phyloP scores from a whole-genome alignment of 1,140 invertebrate species.

The Drosophila biarmipes region DNA sequence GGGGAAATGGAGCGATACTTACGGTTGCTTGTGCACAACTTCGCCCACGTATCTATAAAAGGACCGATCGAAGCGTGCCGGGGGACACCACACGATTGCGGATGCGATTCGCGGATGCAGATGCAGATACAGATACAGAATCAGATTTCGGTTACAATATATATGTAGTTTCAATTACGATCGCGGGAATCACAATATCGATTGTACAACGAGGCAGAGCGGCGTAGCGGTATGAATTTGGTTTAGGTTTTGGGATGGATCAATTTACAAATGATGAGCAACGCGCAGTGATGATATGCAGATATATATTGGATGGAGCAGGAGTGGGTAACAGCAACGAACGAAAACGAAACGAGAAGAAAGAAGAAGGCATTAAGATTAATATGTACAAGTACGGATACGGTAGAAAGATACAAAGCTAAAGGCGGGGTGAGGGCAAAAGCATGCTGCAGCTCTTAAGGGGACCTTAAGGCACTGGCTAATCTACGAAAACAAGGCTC shows the following conservation, averaged over 20 bases:
- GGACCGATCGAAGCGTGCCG: constrained; percentile 48
- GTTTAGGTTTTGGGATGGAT: constrained; percentile 20
- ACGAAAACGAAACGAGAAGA: constrained; percentile 48
- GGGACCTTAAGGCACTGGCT: background rate
- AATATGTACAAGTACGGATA: constrained; percentile 51
- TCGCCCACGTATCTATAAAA: constrained; percentile 86
- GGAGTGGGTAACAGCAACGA: constrained; percentile 16
- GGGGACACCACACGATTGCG: constrained; percentile 30
- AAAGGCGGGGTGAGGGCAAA: constrained; percentile 8
- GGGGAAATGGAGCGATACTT: constrained; percentile 85
- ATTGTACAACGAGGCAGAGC: constrained; percentile 23
- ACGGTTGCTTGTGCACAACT: constrained; percentile 90
- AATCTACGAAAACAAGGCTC: constrained; percentile 11
- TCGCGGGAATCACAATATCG: constrained; percentile 42
- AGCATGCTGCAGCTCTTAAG: constrained; percentile 6
- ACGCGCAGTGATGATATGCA: constrained; percentile 26
- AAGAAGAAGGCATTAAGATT: constrained; percentile 61
- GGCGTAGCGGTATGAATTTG: constrained; percentile 26
- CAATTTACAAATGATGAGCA: constrained; percentile 43
- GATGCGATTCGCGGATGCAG: constrained; percentile 36
- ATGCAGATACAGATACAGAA: constrained; percentile 53
- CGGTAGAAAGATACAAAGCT: constrained; percentile 13
- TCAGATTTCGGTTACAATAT: constrained; percentile 43
- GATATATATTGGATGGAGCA: constrained; percentile 22
- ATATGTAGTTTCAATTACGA: constrained; percentile 14